Percentiles rank a stretch among this genome's conserved stretches.
These are phyloP conservation scores for Selene dorsalis DNA, from an alignment of 2,797 vertebrate species.

Conservation along the genomic window DNA sequence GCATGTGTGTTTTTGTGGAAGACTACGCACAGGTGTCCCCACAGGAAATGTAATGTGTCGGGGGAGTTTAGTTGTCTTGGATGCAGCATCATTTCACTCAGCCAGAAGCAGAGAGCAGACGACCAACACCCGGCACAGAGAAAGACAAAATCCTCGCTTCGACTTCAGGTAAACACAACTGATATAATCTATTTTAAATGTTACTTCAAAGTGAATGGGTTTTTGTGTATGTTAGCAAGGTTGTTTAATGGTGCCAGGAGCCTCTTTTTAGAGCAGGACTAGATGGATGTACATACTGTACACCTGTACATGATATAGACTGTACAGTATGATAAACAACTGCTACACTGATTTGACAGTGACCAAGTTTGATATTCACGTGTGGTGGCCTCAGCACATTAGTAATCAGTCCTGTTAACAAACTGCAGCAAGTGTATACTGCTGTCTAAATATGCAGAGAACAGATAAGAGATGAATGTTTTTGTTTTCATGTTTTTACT, in stretches of 20 bases:
- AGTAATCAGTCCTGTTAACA: background rate
- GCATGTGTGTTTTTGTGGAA: slow-evolving; percentile 8
- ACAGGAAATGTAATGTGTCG: slow-evolving; percentile 41
- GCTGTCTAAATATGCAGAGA: background rate
- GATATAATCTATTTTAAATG: background rate
- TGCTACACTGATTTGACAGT: background rate
- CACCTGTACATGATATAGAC: too few relatives aligned
- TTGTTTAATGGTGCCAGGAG: background rate
- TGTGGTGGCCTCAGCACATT: background rate
- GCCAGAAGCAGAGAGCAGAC: slow-evolving; percentile 48
- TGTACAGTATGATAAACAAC: background rate
- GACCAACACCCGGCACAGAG: slow-evolving; percentile 59
- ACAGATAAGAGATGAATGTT: background rate
- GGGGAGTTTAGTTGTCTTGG: slow-evolving; percentile 79
- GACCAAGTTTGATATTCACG: background rate
- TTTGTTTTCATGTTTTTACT: background rate
- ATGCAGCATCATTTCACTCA: slow-evolving; percentile 61
- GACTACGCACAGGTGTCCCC: slow-evolving; percentile 45
- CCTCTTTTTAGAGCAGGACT: background rate
- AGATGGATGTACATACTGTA: too few relatives aligned
- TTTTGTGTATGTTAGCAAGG: background rate
- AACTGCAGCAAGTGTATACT: background rate
- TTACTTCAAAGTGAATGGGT: background rate
- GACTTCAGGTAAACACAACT: slow-evolving; percentile 59
- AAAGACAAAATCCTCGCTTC: slow-evolving; percentile 23